Evolutionary conservation across 2,113 vertebrate species (phyloP).

Genomic region (Ibidorhyncha struthersii): DNA sequence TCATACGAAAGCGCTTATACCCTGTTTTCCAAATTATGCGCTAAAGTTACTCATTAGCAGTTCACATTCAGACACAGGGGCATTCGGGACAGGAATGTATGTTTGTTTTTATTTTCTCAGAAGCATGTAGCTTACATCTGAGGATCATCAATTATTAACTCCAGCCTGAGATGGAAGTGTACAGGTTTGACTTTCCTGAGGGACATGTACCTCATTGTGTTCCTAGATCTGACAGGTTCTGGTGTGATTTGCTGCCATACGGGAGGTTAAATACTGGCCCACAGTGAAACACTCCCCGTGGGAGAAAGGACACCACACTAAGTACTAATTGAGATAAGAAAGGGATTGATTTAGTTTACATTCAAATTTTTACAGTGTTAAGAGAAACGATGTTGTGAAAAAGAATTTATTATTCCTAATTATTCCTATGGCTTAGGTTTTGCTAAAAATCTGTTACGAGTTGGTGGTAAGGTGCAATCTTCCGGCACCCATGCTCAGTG

Average conservation of each 20-base stretch:
- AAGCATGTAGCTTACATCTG: not conserved
- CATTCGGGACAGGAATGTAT: not conserved
- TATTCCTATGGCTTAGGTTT: not conserved
- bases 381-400: not conserved
- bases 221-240: not conserved
- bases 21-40: not conserved
- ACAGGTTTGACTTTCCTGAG: not conserved
- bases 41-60: not conserved
- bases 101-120: not conserved
- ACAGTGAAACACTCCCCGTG: not conserved
- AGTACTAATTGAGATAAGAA: not conserved
- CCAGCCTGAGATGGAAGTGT: not conserved
- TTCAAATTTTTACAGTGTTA: not conserved
- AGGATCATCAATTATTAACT: slow-evolving; percentile 46
- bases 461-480: not conserved
- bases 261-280: not conserved
- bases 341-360: not conserved
- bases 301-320: not conserved
- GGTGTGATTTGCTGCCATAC: not conserved
- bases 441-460: not conserved
- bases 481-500: not conserved
- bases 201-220: not conserved
- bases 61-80: not conserved
- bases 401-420: not conserved
- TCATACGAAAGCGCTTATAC: not conserved